A percentile compares a stretch with the other conserved stretches of the same genome.
Evolutionary conservation across 2,888 invertebrate genomes (phyloP).

Genomic region (Luperina testacea): DNA sequence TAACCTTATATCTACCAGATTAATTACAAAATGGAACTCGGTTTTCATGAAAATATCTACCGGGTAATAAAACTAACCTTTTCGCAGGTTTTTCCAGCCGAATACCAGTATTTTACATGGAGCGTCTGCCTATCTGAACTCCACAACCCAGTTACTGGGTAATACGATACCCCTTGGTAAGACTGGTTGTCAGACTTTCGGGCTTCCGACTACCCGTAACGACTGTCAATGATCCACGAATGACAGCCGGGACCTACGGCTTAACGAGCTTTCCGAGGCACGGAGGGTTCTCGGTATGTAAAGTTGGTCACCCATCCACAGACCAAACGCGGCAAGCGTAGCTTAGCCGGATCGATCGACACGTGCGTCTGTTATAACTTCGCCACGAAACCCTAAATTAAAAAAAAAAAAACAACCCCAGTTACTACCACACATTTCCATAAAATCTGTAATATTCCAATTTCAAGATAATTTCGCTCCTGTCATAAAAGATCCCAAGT

Average conservation of each 20-base stretch:
- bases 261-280: not conserved
- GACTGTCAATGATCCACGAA: not conserved
- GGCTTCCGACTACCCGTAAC: no score
- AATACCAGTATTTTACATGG: not conserved
- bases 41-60: not conserved
- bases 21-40: not conserved
- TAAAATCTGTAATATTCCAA: not conserved
- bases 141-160: not conserved
- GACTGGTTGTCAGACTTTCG: no score
- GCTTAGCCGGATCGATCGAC: not conserved
- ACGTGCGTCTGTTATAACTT: no score
- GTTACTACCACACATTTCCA: not conserved
- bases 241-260: not conserved
- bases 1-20: not conserved
- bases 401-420: not conserved
- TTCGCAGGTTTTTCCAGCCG: not conserved
- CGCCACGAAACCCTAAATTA: no score
- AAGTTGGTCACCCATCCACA: not conserved
- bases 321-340: not conserved
- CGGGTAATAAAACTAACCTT: not conserved
- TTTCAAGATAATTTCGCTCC: slow-evolving; percentile 20
- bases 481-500: slow-evolving; percentile 10
- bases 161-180: no score
- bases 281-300: not conserved
- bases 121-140: not conserved